phyloP scores from a whole-genome alignment of 2,888 invertebrate genomes.

The Seira ritae region DNA sequence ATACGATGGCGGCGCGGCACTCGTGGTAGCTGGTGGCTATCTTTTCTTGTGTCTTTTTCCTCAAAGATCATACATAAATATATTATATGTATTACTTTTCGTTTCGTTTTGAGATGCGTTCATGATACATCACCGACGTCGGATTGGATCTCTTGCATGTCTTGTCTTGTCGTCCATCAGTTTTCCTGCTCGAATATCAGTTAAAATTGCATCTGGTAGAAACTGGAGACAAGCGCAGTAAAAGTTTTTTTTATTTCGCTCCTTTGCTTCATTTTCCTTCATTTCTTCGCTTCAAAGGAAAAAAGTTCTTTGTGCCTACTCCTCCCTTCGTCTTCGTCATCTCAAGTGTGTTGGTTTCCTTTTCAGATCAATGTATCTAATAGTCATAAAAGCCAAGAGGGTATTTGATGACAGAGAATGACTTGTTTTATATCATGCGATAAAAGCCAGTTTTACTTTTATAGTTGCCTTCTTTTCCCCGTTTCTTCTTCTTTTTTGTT shows the following conservation, averaged over 20 bases:
- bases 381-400: constrained; percentile 40
- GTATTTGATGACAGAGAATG: constrained; percentile 53
- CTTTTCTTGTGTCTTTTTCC: constrained; percentile 5
- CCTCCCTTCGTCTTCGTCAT: neutral
- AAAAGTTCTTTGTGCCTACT: constrained; percentile 18
- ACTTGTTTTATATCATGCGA: constrained; percentile 49
- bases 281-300: constrained; percentile 19
- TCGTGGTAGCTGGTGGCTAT: constrained; percentile 3
- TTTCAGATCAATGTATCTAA: constrained; percentile 37
- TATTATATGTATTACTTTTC: neutral
- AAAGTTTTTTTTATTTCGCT: constrained; percentile 19
- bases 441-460: constrained; percentile 35
- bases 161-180: constrained; percentile 8
- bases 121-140: neutral
- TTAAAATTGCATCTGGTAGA: constrained; percentile 1
- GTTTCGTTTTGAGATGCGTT: neutral
- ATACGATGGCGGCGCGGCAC: constrained; percentile 1
- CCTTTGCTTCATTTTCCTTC: constrained; percentile 21
- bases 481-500: constrained; percentile 9
- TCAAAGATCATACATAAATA: too few relatives aligned
- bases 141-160: neutral
- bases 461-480: constrained; percentile 23
- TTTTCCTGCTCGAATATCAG: constrained; percentile 1
- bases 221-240: constrained; percentile 1
- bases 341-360: neutral